Evolutionary conservation across 2,113 vertebrate genomes (phyloP).

Genomic region (Rhineura floridana): DNA sequence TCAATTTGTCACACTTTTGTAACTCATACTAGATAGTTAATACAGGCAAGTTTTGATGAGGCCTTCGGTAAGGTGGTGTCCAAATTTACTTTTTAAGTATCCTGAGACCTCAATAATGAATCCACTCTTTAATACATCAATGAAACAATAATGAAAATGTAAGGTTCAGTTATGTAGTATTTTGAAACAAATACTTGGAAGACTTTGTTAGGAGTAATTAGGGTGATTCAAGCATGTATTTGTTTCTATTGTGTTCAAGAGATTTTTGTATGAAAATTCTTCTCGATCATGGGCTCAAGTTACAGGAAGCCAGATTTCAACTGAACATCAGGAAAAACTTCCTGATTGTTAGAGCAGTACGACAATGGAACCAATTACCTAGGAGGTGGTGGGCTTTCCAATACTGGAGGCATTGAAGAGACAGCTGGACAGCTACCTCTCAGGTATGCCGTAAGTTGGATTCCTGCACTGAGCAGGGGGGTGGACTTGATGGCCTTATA

Average conservation of each 20-base stretch:
- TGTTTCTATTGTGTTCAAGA: too few relatives aligned
- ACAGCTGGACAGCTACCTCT: too few relatives aligned
- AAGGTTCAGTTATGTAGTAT: neutral
- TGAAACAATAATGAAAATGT: neutral
- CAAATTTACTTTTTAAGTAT: neutral
- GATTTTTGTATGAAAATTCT: neutral
- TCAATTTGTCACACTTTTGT: neutral
- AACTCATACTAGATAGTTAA: conserved; percentile 9
- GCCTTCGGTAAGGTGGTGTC: neutral
- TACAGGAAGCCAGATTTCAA: too few relatives aligned
- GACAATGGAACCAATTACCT: too few relatives aligned
- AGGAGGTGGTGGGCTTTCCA: too few relatives aligned
- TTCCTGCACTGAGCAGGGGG: too few relatives aligned
- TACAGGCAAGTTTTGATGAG: neutral
- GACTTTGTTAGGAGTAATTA: neutral
- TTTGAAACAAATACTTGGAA: neutral
- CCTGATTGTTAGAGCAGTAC: too few relatives aligned
- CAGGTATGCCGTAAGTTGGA: too few relatives aligned
- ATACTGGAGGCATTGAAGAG: too few relatives aligned
- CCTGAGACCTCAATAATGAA: neutral
- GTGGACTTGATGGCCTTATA: too few relatives aligned
- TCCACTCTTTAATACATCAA: neutral
- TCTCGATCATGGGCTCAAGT: neutral
- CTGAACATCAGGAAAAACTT: too few relatives aligned
- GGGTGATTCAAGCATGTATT: neutral